These are phyloP conservation scores for Harpegnathos saltator DNA, from an alignment of 1,140 invertebrate genomes.

Conservation along the genomic window DNA sequence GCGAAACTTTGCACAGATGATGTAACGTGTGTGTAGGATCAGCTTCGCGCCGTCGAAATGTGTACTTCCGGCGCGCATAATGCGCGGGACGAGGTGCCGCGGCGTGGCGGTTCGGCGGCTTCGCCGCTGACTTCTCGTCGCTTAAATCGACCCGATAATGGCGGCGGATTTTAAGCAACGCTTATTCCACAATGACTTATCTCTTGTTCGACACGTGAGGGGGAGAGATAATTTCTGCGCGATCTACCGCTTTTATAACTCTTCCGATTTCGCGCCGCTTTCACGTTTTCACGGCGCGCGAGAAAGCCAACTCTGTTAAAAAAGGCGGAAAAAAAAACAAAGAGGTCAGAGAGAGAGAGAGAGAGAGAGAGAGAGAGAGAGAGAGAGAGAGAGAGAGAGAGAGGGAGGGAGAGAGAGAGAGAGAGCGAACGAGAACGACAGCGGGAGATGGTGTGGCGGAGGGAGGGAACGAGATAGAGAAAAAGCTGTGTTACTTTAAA, in stretches of 20 bases:
- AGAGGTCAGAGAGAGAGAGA: not conserved
- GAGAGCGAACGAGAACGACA: too few relatives aligned
- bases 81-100: too few relatives aligned
- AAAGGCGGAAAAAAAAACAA: not conserved
- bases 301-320: slow-evolving; percentile 25
- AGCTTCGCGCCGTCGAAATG: too few relatives aligned
- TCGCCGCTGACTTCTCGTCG: too few relatives aligned
- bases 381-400: not conserved
- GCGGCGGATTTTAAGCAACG: not conserved
- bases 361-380: not conserved
- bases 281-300: slow-evolving; percentile 5
- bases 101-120: too few relatives aligned
- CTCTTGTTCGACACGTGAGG: not conserved
- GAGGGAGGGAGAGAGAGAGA: not conserved
- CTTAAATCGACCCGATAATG: too few relatives aligned
- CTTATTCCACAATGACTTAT: not conserved
- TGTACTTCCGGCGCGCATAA: too few relatives aligned
- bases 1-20: too few relatives aligned
- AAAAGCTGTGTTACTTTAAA: slow-evolving; percentile 59
- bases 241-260: slow-evolving; percentile 35
- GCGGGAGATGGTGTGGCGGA: too few relatives aligned
- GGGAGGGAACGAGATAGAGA: not conserved
- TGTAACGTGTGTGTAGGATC: too few relatives aligned
- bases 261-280: slow-evolving; percentile 21
- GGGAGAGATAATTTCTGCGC: slow-evolving; percentile 27